A percentile compares a stretch with the other conserved stretches of the same genome.
These are phyloP conservation scores for Burhinus oedicnemus DNA, from an alignment of 2,113 vertebrate genomes.

Conservation along the genomic window DNA sequence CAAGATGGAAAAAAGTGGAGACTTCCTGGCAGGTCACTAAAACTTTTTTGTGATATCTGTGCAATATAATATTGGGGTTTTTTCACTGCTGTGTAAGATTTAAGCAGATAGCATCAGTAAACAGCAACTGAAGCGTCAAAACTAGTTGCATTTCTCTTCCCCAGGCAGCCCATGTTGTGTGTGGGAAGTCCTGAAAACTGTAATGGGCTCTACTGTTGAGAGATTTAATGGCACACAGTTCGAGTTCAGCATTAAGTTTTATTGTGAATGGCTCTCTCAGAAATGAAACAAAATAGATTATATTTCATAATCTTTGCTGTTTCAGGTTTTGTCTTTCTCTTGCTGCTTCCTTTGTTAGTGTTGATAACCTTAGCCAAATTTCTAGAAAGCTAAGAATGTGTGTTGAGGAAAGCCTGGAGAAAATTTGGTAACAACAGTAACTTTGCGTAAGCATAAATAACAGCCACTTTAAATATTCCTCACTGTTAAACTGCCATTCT, in stretches of 20 bases:
- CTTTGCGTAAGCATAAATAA: neutral
- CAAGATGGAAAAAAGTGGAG: neutral
- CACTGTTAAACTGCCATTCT: neutral
- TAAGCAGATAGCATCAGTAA: neutral
- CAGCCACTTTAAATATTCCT: neutral
- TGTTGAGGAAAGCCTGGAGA: neutral
- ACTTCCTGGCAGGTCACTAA: neutral
- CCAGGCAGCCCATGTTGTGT: neutral
- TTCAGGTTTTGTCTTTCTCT: constrained; percentile 1
- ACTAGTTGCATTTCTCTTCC: neutral
- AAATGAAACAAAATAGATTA: neutral
- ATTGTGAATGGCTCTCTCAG: neutral
- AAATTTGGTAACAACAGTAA: neutral
- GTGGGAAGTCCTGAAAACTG: neutral
- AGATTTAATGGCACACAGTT: neutral
- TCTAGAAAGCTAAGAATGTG: neutral
- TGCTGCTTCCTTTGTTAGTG: neutral
- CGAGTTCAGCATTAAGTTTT: neutral
- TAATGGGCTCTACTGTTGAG: neutral
- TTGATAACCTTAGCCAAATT: neutral
- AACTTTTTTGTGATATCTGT: neutral
- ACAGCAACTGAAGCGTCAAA: neutral
- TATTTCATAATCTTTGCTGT: neutral
- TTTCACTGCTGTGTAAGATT: neutral
- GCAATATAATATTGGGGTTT: neutral